Evolutionary conservation across 1,140 invertebrate genomes (phyloP).

Genomic region (Chrysopa pallens): DNA sequence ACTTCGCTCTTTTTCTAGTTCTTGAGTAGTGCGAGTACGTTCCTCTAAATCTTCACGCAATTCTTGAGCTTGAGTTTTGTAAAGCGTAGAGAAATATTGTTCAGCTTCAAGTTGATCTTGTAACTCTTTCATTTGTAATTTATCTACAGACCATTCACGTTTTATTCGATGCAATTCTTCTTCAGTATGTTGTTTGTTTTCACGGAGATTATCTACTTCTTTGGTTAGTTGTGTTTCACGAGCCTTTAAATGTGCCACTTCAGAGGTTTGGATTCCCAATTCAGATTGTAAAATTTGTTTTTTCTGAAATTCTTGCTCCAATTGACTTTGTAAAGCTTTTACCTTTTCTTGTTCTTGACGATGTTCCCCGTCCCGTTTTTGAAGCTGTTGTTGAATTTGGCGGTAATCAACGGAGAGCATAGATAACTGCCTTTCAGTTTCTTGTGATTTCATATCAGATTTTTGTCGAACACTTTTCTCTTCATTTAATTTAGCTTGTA

Average conservation of each 20-base stretch:
- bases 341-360: constrained; percentile 77
- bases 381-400: constrained; percentile 75
- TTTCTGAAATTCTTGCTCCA: constrained; percentile 79
- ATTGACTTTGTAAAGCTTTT: constrained; percentile 58
- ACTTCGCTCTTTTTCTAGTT: constrained; percentile 73
- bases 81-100: constrained; percentile 80
- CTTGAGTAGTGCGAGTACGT: constrained; percentile 47
- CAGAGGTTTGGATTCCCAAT: constrained; percentile 46
- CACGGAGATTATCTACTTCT: constrained; percentile 50
- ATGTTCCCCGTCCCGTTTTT: constrained; percentile 79
- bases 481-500: constrained; percentile 80
- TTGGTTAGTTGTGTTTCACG: constrained; percentile 56
- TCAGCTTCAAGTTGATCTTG: constrained; percentile 88
- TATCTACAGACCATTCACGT: constrained; percentile 41
- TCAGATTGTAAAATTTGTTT: constrained; percentile 54
- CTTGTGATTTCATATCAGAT: constrained; percentile 66
- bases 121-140: constrained; percentile 77
- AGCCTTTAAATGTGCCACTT: constrained; percentile 50
- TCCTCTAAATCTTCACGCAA: constrained; percentile 75
- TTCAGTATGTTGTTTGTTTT: constrained; percentile 52
- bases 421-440: constrained; percentile 84
- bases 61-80: constrained; percentile 84
- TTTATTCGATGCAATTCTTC: constrained; percentile 70
- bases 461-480: constrained; percentile 70
- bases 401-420: constrained; percentile 86